Evolutionary conservation across 2,113 vertebrate species (phyloP), one percentile per base, ranked within the genome.

Genomic region (Clarias gariepinus): DNA sequence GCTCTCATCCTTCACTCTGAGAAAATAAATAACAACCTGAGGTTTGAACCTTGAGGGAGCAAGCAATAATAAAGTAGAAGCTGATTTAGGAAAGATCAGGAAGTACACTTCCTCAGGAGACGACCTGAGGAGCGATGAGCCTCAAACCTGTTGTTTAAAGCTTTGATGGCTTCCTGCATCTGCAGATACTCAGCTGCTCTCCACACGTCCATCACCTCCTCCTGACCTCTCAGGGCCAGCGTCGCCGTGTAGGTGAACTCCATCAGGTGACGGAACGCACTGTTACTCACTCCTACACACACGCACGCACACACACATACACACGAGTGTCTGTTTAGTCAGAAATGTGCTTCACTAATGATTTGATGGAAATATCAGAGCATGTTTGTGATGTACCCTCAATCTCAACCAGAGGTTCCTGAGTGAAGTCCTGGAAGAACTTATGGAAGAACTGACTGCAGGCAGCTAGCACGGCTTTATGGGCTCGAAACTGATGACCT

Each of bases 391-490:
- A 21, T 53, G 85, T 96, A 99, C 98, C 98, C 97, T 99, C 98
- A 90, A 99, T 99, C 91, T 98, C 98, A 89, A 99, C 98, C 88
- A 99, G 94, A 28, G 98, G 97, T 90, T 99, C 98, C 92, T 99
- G 96, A 88, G 97, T 98, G 91, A 98, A 99, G 90, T 99, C 98
- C 83, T 99, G 97, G 91, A 99, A 99, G 94, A 99, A 99, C 90
- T 96, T 98, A 93, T 98, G 94, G 93, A 99, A 99, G 92, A 99
- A 99, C 91, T 98, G 97, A 93, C 98, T 99, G 93, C 98, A 99
- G 81, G 98, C 98, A 90, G 98, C 98, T 93, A 99, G 92, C 89
- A 99, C 98, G 81, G 98, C 98, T 93, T 99, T 99, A 93, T 99
- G 98, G 76, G 98, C 98, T 94, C 98, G 96, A 94, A 99, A 99